These are phyloP conservation scores for Forbesichthys agassizii DNA, from an alignment of 2,113 vertebrate species.

Conservation along the genomic window DNA sequence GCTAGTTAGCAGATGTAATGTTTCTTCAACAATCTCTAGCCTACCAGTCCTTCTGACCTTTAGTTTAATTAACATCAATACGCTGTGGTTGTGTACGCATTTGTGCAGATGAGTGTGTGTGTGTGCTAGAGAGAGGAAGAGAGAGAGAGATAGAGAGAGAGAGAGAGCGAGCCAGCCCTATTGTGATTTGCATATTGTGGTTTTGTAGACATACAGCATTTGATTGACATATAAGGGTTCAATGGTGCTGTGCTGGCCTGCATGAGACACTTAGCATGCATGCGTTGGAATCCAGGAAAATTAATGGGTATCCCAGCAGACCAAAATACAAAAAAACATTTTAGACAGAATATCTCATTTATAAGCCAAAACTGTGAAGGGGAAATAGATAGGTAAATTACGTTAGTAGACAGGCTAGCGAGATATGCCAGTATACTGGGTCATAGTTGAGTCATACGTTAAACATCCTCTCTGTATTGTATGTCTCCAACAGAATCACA, in stretches of 20 bases:
- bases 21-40: slow-evolving; percentile 29
- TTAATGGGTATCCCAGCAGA: neutral
- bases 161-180: neutral
- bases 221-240: no score
- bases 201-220: neutral
- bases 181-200: neutral
- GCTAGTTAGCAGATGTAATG: slow-evolving; percentile 37
- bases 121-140: no score
- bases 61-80: slow-evolving; percentile 43
- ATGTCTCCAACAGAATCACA: neutral
- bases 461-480: neutral
- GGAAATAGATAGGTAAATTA: neutral
- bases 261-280: no score
- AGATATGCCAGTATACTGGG: neutral
- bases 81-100: neutral
- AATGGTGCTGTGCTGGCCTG: no score
- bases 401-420: neutral
- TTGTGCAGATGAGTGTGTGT: neutral
- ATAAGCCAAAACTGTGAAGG: neutral
- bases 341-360: neutral
- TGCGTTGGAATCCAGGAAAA: no score
- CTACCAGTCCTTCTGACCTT: slow-evolving; percentile 41
- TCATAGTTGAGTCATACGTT: neutral
- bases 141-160: slow-evolving; percentile 1
- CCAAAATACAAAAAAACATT: neutral